Evolutionary conservation across 2,797 vertebrate genomes (phyloP), one percentile per base, ranked within the genome.

Genomic region (Ctenopoma kingsleyae): DNA sequence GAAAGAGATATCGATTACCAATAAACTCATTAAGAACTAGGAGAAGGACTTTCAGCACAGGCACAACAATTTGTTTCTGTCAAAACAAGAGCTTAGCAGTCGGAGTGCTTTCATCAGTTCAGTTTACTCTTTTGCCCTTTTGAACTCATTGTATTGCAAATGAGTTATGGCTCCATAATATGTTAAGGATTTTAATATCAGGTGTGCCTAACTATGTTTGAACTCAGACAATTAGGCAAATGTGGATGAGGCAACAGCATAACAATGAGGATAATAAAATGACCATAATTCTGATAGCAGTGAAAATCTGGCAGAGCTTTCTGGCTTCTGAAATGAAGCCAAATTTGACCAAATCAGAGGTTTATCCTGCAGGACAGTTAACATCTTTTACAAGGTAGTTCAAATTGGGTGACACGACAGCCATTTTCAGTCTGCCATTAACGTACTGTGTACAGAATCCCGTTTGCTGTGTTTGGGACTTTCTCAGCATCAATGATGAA

Each of bases 21-120:
- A 92, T 92, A 89, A 88, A 84, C 82, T 87, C 89, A 92, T 91
- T 91, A 91, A 79, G 70, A 70, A 57, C 60, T 53, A 52, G 77
- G 59, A 36, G 67, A 64, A 75, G 41, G 61, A 76, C 68, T 81
- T 74, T 73, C 73, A 30, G 22, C 52, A 8, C 54, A 74, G 71
- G 82, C 76, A 68, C 60, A 79, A 83, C 88, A 71, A 83, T 86
- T 86, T 74, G 80, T 85, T 83, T 53, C 80, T 74, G 83, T 91
- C 85, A 80, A 78, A 84, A 83, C 68, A 68, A 77, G 71, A 81
- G 76, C 67, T 71, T 43, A 76, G 73, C 59, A 36, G 53, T 84
- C 58, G 47, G 72, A 69, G 75, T 63, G 53, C 71, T 81, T 74
- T 83, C 64, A 52, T 44, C 7, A 16, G 76, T 61, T 64, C 63